Evolutionary conservation across 2,888 invertebrate species (phyloP).

Genomic region (Catocala sponsa): DNA sequence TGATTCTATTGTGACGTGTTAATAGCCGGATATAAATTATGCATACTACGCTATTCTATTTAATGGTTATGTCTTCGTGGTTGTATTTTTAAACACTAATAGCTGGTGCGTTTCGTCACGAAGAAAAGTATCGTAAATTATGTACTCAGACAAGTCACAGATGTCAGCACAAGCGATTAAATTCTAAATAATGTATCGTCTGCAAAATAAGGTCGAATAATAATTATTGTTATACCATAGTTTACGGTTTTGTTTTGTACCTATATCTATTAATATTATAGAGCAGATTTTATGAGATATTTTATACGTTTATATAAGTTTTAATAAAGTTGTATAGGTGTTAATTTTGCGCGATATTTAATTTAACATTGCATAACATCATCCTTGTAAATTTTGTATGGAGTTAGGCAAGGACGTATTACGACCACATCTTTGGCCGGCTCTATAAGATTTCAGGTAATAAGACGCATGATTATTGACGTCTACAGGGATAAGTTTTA

Average conservation of each 20-base stretch:
- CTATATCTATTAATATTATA: not conserved
- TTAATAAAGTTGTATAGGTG: no score
- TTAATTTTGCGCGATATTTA: no score
- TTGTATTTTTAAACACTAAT: conserved; percentile 47
- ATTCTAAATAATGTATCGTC: conserved; percentile 46
- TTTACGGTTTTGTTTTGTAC: conserved; percentile 13
- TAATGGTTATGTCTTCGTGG: conserved; percentile 39
- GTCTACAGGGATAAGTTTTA: no score
- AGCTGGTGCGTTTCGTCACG: conserved; percentile 44
- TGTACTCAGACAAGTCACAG: conserved; percentile 37
- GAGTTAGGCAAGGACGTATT: no score
- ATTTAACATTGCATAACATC: no score
- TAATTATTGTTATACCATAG: conserved; percentile 37
- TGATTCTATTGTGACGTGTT: conserved; percentile 36
- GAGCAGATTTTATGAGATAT: no score
- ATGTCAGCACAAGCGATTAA: conserved; percentile 44
- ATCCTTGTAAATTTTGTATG: no score
- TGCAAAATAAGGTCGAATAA: conserved; percentile 43
- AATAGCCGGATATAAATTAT: conserved; percentile 27
- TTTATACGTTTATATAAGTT: no score
- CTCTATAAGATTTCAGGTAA: no score
- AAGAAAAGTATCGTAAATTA: conserved; percentile 48
- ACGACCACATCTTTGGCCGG: no score
- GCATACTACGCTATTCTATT: conserved; percentile 17
- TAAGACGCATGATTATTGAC: no score